Evolutionary conservation across 2,797 vertebrate species (phyloP).

Genomic region (Lindbergichthys nudifrons): DNA sequence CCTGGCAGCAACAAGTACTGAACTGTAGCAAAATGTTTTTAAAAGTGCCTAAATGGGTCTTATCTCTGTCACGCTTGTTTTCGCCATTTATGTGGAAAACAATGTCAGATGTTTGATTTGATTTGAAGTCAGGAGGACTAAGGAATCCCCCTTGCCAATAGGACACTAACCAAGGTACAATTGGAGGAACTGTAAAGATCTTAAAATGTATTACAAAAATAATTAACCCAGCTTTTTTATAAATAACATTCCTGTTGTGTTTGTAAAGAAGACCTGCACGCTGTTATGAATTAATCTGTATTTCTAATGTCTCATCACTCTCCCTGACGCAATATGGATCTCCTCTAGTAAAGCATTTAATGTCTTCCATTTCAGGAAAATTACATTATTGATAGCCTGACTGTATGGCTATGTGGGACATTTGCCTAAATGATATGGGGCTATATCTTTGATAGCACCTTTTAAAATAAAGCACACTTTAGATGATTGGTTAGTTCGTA

Average conservation of each 20-base stretch:
- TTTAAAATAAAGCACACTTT: conserved; percentile 68
- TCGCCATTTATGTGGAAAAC: conserved; percentile 46
- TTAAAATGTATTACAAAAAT: conserved; percentile 40
- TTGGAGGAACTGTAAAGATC: conserved; percentile 44
- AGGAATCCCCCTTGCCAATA: conserved; percentile 39
- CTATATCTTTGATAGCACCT: conserved; percentile 50
- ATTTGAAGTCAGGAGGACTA: conserved; percentile 39
- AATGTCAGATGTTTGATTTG: conserved; percentile 43
- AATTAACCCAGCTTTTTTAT: conserved; percentile 62
- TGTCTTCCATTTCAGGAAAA: conserved; percentile 75
- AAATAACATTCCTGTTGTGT: conserved; percentile 62
- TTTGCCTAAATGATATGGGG: conserved; percentile 31
- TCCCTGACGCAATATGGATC: conserved; percentile 53
- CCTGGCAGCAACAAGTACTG: conserved; percentile 69
- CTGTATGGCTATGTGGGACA: conserved; percentile 20
- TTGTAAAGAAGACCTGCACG: conserved; percentile 75
- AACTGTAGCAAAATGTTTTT: conserved; percentile 76
- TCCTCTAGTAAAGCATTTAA: conserved; percentile 52
- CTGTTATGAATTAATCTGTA: conserved; percentile 62
- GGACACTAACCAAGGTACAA: conserved; percentile 49
- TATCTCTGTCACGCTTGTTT: conserved; percentile 56
- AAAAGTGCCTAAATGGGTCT: conserved; percentile 79
- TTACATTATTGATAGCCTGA: conserved; percentile 47
- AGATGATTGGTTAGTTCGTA: conserved; percentile 19
- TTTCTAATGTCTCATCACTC: conserved; percentile 48